phyloP scores from a whole-genome alignment of 2,888 invertebrate species.

The Sericinus montela region DNA sequence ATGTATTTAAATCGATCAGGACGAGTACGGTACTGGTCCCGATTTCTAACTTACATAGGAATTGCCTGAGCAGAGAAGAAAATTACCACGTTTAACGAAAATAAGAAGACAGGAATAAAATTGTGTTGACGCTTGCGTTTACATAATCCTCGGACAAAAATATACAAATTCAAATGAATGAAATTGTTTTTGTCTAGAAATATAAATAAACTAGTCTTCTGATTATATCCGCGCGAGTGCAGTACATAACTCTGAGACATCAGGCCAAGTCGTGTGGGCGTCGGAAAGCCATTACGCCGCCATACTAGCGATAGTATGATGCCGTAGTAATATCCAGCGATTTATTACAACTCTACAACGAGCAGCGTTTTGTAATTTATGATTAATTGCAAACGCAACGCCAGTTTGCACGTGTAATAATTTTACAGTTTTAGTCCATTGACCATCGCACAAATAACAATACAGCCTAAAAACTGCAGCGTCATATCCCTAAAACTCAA shows the following conservation, averaged over 20 bases:
- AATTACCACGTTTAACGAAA: too few species aligned
- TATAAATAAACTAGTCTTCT: constrained; percentile 1
- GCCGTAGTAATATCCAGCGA: constrained; percentile 17
- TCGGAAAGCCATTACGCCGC: constrained; percentile 13
- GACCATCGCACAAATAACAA: constrained; percentile 21
- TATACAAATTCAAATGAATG: constrained; percentile 1
- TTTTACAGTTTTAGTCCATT: constrained; percentile 16
- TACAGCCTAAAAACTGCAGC: constrained; percentile 20
- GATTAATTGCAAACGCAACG: constrained; percentile 9
- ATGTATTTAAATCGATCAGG: too few species aligned
- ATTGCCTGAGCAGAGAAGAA: too few species aligned
- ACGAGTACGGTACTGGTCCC: too few species aligned
- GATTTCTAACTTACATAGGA: too few species aligned
- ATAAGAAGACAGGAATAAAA: too few species aligned
- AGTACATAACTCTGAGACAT: constrained; percentile 9
- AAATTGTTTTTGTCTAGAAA: constrained; percentile 1
- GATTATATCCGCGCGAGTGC: constrained; percentile 2
- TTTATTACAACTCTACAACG: constrained; percentile 6
- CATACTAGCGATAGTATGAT: constrained; percentile 14
- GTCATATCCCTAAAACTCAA: constrained; percentile 15
- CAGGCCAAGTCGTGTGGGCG: constrained; percentile 20
- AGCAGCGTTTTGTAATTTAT: constrained; percentile 16
- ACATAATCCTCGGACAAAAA: neutral
- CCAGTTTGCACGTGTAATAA: constrained; percentile 15
- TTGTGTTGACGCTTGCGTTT: constrained; percentile 17